Percentiles rank a stretch among this genome's conserved stretches.
Evolutionary conservation across 2,113 vertebrate genomes (phyloP).

Genomic region (Periophthalmus modestus): DNA sequence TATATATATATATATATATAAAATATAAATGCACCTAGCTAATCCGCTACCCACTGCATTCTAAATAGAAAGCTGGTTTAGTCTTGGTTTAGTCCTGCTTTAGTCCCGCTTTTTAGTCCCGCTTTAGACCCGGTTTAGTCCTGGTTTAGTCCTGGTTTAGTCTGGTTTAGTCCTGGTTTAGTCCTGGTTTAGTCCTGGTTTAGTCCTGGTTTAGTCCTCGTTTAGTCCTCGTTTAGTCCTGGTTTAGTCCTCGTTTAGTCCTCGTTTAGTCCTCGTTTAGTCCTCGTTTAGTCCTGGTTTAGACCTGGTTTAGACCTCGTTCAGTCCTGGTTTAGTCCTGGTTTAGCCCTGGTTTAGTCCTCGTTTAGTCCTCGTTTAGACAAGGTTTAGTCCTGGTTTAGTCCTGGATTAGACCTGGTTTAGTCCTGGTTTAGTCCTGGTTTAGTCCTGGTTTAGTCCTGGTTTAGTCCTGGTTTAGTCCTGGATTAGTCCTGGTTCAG

Average conservation of each 20-base stretch:
- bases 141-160: not conserved
- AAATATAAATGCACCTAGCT: too few relatives aligned
- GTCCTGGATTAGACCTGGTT: not conserved
- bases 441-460: not conserved
- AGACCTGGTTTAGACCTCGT: not conserved
- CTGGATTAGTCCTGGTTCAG: not conserved
- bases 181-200: not conserved
- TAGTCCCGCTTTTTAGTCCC: not conserved
- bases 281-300: not conserved
- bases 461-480: not conserved
- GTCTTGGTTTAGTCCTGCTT: not conserved
- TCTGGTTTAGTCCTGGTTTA: not conserved
- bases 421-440: not conserved
- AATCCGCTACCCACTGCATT: too few relatives aligned
- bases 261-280: not conserved
- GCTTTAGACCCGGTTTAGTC: not conserved
- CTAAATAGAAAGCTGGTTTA: too few relatives aligned
- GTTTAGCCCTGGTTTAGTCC: not conserved
- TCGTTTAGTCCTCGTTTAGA: not conserved
- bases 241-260: not conserved
- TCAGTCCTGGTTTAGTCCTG: not conserved
- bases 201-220: not conserved
- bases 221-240: not conserved
- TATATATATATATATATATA: too few relatives aligned
- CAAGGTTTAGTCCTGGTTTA: too few relatives aligned